Evolutionary conservation across 2,113 vertebrate genomes (phyloP).

Genomic region (Kryptolebias marmoratus): DNA sequence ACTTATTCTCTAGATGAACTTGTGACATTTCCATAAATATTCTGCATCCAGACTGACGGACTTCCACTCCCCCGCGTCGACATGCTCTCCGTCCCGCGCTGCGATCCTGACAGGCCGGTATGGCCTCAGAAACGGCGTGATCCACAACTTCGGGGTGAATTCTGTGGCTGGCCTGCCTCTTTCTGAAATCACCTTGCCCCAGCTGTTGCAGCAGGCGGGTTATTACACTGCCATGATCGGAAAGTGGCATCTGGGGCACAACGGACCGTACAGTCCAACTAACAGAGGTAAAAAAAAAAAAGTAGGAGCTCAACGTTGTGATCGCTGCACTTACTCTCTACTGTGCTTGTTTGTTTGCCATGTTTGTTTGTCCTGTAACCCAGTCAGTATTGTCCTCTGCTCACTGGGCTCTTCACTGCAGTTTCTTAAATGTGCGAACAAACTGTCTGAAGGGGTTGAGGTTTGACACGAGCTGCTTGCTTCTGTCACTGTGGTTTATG

Average conservation of each 20-base stretch:
- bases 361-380: too few species aligned
- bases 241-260: slow-evolving; percentile 98
- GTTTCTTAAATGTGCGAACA: too few species aligned
- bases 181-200: slow-evolving; percentile 90
- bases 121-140: slow-evolving; percentile 90
- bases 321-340: not conserved
- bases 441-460: too few species aligned
- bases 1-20: not conserved
- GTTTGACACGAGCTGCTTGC: too few species aligned
- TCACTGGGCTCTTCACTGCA: not conserved
- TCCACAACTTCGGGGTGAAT: slow-evolving; percentile 88
- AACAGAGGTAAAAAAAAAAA: slow-evolving; percentile 81
- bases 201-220: slow-evolving; percentile 84
- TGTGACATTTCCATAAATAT: not conserved
- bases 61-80: slow-evolving; percentile 94
- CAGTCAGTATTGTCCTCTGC: not conserved
- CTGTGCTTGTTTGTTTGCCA: not conserved
- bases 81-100: slow-evolving; percentile 94
- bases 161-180: slow-evolving; percentile 90
- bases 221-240: slow-evolving; percentile 92
- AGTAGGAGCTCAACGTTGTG: not conserved
- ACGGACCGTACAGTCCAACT: slow-evolving; percentile 83
- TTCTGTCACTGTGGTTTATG: too few species aligned
- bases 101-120: slow-evolving; percentile 92
- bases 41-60: slow-evolving; percentile 85